Conservation (phyloP, 2,113 vertebrate species). For the Vicugna pacos region DNA sequence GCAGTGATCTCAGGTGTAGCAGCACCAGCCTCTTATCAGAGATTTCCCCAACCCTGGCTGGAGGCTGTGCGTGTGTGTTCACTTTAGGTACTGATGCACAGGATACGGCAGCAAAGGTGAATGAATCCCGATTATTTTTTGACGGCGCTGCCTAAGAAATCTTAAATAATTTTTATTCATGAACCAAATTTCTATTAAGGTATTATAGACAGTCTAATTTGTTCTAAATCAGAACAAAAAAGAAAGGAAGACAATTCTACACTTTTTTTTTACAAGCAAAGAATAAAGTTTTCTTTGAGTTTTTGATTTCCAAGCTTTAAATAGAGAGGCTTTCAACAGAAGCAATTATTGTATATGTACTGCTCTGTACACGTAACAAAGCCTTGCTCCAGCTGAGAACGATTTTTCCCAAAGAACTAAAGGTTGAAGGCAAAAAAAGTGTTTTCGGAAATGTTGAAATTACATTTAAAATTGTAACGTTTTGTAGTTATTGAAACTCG, state of each 20-base stretch:
- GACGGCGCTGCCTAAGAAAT: neutral
- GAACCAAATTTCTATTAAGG: neutral
- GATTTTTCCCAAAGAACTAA: constrained; percentile 46
- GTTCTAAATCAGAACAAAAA: neutral
- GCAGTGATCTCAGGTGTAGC: neutral
- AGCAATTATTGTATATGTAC: neutral
- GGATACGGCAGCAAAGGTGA: neutral
- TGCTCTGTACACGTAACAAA: neutral
- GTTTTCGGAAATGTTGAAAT: constrained; percentile 31
- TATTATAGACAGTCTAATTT: neutral
- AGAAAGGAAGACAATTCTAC: neutral
- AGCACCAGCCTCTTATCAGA: neutral
- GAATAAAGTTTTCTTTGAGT: constrained; percentile 20
- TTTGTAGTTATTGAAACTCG: neutral
- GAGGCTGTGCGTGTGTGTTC: neutral
- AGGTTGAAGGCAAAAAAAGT: constrained; percentile 45
- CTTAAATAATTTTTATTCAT: constrained; percentile 27
- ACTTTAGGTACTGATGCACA: neutral
- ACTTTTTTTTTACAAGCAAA: neutral
- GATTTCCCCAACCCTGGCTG: neutral
- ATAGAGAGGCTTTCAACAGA: constrained; percentile 41
- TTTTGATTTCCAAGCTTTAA: constrained; percentile 44
- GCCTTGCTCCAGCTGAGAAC: neutral
- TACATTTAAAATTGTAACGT: constrained; percentile 41
- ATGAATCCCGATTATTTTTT: neutral